Percentiles rank a stretch among this genome's conserved stretches.
Conservation (phyloP, 2,888 invertebrate species). For the Aspidiotus rigidus region DNA sequence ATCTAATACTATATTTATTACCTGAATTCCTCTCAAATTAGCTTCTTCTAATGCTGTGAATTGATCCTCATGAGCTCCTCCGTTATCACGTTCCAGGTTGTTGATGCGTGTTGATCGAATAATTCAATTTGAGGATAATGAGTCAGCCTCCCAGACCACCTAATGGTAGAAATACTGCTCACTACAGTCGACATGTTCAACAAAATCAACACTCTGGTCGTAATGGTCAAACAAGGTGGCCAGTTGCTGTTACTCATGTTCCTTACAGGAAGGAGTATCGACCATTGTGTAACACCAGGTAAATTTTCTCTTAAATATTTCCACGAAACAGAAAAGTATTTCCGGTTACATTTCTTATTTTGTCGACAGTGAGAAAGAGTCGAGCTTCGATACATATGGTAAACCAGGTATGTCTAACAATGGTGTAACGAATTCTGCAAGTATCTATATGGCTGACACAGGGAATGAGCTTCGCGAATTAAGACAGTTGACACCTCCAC, state of each 20-base stretch:
- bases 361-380: constrained; percentile 23
- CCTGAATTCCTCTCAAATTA: neutral
- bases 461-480: constrained; percentile 22
- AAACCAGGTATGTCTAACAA: constrained; percentile 17
- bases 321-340: too few relatives aligned
- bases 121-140: neutral
- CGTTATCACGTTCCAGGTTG: neutral
- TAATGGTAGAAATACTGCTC: constrained; percentile 26
- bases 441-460: constrained; percentile 24
- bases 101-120: neutral
- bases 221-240: constrained; percentile 28
- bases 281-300: constrained; percentile 6
- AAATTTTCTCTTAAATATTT: neutral
- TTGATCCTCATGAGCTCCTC: neutral
- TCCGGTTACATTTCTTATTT: neutral
- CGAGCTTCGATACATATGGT: constrained; percentile 21
- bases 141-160: constrained; percentile 31
- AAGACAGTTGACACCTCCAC: constrained; percentile 27
- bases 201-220: constrained; percentile 27
- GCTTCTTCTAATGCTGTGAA: neutral
- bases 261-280: constrained; percentile 32
- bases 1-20: too few relatives aligned
- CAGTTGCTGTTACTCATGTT: constrained; percentile 31
- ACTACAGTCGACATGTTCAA: constrained; percentile 29
- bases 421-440: constrained; percentile 25